These are phyloP conservation scores for Ornithorhynchus anatinus DNA, from an alignment of 2,113 vertebrate species.

Conservation along the genomic window DNA sequence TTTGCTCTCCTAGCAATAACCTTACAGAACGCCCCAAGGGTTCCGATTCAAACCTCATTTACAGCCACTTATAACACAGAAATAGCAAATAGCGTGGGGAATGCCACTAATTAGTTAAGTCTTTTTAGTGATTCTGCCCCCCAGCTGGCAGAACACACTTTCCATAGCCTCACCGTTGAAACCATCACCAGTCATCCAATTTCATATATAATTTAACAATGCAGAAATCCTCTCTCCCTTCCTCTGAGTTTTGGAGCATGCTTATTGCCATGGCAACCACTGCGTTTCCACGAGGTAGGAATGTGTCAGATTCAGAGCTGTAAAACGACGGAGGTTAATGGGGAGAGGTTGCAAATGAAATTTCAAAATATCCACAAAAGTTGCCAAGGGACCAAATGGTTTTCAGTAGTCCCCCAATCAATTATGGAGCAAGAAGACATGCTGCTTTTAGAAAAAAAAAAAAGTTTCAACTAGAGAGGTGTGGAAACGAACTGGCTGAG, in stretches of 20 bases:
- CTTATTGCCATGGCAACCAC: too few relatives aligned
- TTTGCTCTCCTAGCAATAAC: not conserved
- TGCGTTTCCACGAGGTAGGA: constrained; percentile 8
- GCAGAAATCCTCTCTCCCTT: too few relatives aligned
- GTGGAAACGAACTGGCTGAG: too few relatives aligned
- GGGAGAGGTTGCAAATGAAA: constrained; percentile 2
- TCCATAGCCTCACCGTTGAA: not conserved
- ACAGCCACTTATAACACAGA: not conserved
- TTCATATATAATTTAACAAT: not conserved
- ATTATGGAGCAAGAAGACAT: not conserved
- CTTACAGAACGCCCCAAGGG: not conserved
- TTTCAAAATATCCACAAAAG: not conserved
- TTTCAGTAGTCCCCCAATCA: not conserved
- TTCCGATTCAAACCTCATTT: not conserved
- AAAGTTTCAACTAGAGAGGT: too few relatives aligned
- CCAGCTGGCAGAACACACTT: not conserved
- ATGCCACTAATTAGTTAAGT: too few relatives aligned
- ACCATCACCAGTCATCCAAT: too few relatives aligned
- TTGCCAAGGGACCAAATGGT: not conserved
- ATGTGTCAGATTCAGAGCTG: not conserved
- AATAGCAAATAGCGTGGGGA: not conserved
- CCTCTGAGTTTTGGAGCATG: too few relatives aligned
- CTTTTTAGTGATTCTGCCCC: too few relatives aligned
- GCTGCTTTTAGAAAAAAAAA: not conserved
- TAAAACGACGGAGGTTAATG: not conserved